Evolutionary conservation across 2,113 vertebrate genomes (phyloP).

Genomic region (Oreochromis niloticus): DNA sequence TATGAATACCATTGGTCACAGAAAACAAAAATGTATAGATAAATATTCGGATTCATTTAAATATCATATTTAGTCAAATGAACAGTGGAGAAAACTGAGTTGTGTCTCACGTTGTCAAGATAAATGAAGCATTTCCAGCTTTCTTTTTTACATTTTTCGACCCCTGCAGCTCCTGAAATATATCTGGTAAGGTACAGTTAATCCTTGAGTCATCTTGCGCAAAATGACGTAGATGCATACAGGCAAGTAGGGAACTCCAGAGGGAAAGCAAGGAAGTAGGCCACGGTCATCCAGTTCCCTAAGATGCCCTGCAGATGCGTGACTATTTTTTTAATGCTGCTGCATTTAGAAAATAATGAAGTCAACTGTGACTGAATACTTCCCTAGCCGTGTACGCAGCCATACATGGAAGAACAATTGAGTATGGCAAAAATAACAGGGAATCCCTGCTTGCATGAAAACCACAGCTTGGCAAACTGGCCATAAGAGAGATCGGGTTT

Average conservation of each 20-base stretch:
- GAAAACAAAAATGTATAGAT: neutral
- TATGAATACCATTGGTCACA: neutral
- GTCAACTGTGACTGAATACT: neutral
- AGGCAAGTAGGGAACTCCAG: constrained; percentile 21
- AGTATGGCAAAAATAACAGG: neutral
- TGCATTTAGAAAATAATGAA: neutral
- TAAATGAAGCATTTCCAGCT: neutral
- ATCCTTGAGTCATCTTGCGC: neutral
- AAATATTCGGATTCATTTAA: neutral
- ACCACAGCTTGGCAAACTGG: neutral
- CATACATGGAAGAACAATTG: neutral
- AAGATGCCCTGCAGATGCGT: neutral
- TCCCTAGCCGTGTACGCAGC: neutral
- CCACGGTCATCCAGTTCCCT: neutral
- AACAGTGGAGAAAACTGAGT: neutral
- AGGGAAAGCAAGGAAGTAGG: constrained; percentile 11
- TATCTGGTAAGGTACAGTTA: neutral
- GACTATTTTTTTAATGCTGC: neutral
- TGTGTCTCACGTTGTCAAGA: neutral
- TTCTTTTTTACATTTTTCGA: neutral
- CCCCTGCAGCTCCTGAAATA: neutral
- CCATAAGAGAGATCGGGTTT: neutral
- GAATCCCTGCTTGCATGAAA: neutral
- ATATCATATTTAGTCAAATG: neutral
- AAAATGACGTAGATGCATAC: constrained; percentile 17